Evolutionary conservation across 2,113 vertebrate genomes (phyloP).

Genomic region (Daphoenositta chrysoptera): DNA sequence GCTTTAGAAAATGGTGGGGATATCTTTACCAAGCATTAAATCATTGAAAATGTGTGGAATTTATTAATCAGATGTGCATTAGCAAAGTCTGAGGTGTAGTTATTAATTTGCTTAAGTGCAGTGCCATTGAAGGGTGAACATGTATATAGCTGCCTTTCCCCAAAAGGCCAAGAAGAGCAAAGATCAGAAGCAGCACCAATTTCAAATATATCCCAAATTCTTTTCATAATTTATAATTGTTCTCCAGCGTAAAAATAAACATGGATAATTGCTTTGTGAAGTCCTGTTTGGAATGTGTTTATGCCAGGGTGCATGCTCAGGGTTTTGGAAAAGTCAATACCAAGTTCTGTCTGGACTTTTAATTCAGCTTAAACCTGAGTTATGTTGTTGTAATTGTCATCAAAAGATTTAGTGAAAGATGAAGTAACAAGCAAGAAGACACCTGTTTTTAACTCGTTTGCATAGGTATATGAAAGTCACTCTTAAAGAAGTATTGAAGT

Average conservation of each 20-base stretch:
- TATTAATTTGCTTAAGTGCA: background rate
- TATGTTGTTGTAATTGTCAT: background rate
- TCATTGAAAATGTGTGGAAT: background rate
- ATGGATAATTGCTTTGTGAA: background rate
- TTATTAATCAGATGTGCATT: background rate
- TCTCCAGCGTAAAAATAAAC: background rate
- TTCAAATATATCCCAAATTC: background rate
- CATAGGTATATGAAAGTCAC: background rate
- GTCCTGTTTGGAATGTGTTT: background rate
- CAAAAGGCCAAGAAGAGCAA: background rate
- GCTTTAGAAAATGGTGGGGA: background rate
- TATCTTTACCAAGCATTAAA: background rate
- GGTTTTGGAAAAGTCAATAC: background rate
- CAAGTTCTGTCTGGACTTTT: background rate
- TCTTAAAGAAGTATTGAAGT: background rate
- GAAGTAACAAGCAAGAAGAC: background rate
- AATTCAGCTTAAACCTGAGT: background rate
- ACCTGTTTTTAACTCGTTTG: background rate
- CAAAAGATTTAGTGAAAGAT: background rate
- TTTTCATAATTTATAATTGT: background rate
- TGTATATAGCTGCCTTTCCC: background rate
- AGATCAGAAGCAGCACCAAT: background rate
- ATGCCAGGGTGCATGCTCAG: background rate
- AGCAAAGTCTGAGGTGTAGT: background rate
- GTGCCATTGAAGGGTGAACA: background rate